Percentiles rank a stretch among this genome's conserved stretches.
phyloP scores from a whole-genome alignment of 2,888 invertebrate species.

The Aleiodes testaceus region DNA sequence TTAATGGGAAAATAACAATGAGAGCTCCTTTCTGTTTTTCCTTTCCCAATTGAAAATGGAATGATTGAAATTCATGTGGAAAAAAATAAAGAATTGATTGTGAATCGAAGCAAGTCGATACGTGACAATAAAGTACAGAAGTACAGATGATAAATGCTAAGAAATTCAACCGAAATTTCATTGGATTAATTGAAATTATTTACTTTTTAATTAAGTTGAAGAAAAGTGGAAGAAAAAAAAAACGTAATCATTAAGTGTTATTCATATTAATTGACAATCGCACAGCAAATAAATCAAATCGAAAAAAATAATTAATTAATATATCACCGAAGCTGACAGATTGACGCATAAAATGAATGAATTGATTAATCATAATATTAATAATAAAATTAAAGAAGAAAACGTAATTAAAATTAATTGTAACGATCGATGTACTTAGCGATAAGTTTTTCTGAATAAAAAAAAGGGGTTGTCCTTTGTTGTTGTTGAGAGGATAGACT shows the following conservation, averaged over 20 bases:
- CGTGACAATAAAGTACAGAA: slow-evolving; percentile 45
- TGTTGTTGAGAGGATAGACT: slow-evolving; percentile 35
- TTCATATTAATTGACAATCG: slow-evolving; percentile 42
- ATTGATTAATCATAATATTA: slow-evolving; percentile 3
- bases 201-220: neutral
- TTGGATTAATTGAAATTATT: neutral
- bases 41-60: neutral
- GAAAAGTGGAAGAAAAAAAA: slow-evolving; percentile 2
- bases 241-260: slow-evolving; percentile 1
- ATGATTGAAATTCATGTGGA: neutral
- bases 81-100: neutral
- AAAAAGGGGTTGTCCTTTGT: slow-evolving; percentile 41
- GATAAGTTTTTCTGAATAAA: slow-evolving; percentile 45
- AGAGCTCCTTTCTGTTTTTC: neutral
- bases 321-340: slow-evolving; percentile 17
- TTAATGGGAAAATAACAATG: too few species aligned
- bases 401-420: slow-evolving; percentile 35
- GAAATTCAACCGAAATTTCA: slow-evolving; percentile 18
- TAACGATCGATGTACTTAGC: slow-evolving; percentile 45
- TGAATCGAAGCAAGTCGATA: slow-evolving; percentile 40
- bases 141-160: slow-evolving; percentile 39
- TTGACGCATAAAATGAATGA: slow-evolving; percentile 6
- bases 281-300: slow-evolving; percentile 20
- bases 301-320: neutral
- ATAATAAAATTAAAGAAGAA: slow-evolving; percentile 7